A percentile compares a stretch with the other conserved stretches of the same genome.
Evolutionary conservation across 1,140 invertebrate species (phyloP).

Genomic region (Notospermus geniculatus): DNA sequence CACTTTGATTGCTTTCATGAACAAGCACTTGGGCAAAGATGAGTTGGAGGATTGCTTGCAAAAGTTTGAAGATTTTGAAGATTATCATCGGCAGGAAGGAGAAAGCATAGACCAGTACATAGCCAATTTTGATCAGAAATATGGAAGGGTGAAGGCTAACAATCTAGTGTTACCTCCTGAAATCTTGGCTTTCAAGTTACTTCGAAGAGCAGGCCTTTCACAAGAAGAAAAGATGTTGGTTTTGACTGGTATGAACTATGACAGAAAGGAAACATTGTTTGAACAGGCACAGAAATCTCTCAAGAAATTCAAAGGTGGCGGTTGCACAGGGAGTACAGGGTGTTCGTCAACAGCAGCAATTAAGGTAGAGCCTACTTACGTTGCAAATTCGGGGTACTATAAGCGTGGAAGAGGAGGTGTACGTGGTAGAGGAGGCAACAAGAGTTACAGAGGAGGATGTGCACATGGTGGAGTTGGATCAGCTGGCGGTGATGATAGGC

Average conservation of each 20-base stretch:
- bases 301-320: slow-evolving; percentile 22
- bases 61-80: slow-evolving; percentile 29
- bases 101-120: slow-evolving; percentile 15
- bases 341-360: too few species aligned
- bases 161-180: slow-evolving; percentile 23
- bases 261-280: slow-evolving; percentile 24
- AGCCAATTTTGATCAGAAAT: slow-evolving; percentile 21
- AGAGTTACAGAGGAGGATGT: too few species aligned
- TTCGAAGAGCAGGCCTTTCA: slow-evolving; percentile 24
- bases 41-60: slow-evolving; percentile 14
- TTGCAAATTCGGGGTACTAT: too few species aligned
- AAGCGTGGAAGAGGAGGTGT: too few species aligned
- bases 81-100: slow-evolving; percentile 16
- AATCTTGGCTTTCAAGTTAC: slow-evolving; percentile 28
- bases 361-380: too few species aligned
- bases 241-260: slow-evolving; percentile 31
- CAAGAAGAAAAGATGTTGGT: slow-evolving; percentile 29
- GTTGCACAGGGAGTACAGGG: too few species aligned
- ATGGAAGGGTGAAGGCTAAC: slow-evolving; percentile 26
- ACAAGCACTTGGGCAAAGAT: slow-evolving; percentile 27
- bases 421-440: too few species aligned
- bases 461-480: too few species aligned
- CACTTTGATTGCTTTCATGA: slow-evolving; percentile 19
- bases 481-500: too few species aligned
- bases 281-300: slow-evolving; percentile 26